Evolutionary conservation across 2,113 vertebrate species (phyloP), one percentile per base, ranked within the genome.

Genomic region (Microcebus lehilahytsara): DNA sequence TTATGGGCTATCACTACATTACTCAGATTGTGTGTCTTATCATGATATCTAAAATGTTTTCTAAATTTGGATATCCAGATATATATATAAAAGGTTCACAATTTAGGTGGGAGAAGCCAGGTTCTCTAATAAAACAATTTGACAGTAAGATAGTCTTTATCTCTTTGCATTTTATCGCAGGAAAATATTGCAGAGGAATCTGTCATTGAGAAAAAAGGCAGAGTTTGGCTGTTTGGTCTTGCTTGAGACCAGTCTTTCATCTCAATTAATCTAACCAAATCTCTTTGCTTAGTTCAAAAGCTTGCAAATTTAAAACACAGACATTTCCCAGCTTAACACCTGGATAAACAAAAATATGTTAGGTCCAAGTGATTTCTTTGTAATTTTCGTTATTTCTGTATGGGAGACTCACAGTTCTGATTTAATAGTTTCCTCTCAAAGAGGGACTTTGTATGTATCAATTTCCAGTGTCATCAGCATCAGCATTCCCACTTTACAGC

Each of bases 311-410:
- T 27, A 90, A 89, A 94, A 84, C 30, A 79, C 11, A 90, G 56
- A 34, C 49, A 69, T 67, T 91, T 88, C 51, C 87, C 8, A 74
- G 34, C 37, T 69, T 2, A 83, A 72, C 49, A 81, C 49, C 51
- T 72, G 49, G 87, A 87, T 79, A 75, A 93, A 85, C 42, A 97
- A 81, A 95, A 85, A 75, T 34, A 77, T 46, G 60, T 85, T 64
- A 89, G 51, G 27, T 75, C 22, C 32, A 89, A 81, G 46, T 91
- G 46, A 78, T 74, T 95, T 81, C n/a, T 80, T 87, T 10, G 13
- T 64, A 77, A 64, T 56, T 66, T 69, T 64, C 62, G 71, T 75
- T n/a, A 62, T 81, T 81, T 62, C 64, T 66, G 9, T 60, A 46
- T 3, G 23, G 66, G 53, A 89, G 79, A 64, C 3, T 85, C 92